Percentiles rank a stretch among this genome's conserved stretches.
phyloP scores from a whole-genome alignment of 2,888 invertebrate genomes.

The Coleophora deauratella region DNA sequence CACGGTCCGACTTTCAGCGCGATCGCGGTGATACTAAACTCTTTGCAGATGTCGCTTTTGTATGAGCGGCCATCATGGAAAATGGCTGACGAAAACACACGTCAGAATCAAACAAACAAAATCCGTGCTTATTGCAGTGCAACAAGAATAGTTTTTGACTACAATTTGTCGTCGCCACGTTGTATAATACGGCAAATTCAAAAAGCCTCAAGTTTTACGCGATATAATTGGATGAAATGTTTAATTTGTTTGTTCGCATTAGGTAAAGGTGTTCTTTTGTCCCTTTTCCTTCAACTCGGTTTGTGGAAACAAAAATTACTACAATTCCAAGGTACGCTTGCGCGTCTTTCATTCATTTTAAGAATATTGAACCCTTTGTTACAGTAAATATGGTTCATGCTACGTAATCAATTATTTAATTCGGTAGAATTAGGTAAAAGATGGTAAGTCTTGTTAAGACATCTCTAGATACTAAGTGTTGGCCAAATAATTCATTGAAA shows the following conservation, averaged over 20 bases:
- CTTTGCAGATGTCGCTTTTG: slow-evolving; percentile 55
- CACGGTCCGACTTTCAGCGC: slow-evolving; percentile 42
- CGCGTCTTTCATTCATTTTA: slow-evolving; percentile 27
- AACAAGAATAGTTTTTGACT: slow-evolving; percentile 19
- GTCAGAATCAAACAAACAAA: slow-evolving; percentile 38
- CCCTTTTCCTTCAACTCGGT: slow-evolving; percentile 34
- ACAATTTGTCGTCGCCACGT: slow-evolving; percentile 35
- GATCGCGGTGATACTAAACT: slow-evolving; percentile 65
- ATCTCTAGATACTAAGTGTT: no score
- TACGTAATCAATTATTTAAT: no score
- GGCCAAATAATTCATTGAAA: no score
- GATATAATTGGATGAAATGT: slow-evolving; percentile 20
- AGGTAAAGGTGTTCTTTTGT: slow-evolving; percentile 28
- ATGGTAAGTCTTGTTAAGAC: no score
- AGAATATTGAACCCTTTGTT: slow-evolving; percentile 18
- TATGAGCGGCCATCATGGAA: slow-evolving; percentile 56
- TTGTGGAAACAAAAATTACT: slow-evolving; percentile 27
- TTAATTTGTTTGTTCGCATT: slow-evolving; percentile 32
- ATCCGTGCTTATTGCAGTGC: slow-evolving; percentile 10
- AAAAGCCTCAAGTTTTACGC: slow-evolving; percentile 28
- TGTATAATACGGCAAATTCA: slow-evolving; percentile 45
- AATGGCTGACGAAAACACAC: slow-evolving; percentile 56
- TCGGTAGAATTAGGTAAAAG: no score
- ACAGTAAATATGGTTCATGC: slow-evolving; percentile 9
- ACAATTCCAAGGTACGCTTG: slow-evolving; percentile 29